These are phyloP conservation scores for Setipinna tenuifilis DNA, from an alignment of 2,797 vertebrate species.

Conservation along the genomic window DNA sequence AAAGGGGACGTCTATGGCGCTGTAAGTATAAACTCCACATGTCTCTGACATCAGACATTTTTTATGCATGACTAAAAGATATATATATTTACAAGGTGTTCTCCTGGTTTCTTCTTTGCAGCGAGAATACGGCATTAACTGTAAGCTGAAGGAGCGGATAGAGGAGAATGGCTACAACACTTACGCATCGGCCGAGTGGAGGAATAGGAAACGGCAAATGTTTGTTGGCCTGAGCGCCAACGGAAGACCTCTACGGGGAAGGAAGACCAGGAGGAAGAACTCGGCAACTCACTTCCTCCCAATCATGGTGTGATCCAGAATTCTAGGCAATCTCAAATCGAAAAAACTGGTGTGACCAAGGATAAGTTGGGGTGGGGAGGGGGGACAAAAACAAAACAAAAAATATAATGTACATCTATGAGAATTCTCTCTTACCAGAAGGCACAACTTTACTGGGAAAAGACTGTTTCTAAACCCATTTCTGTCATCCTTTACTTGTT, in stretches of 20 bases:
- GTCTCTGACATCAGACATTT: neutral
- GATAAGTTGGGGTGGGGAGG: neutral
- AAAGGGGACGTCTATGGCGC: conserved; percentile 94
- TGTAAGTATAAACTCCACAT: conserved; percentile 76
- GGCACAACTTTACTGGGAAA: conserved; percentile 39
- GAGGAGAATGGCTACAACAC: conserved; percentile 98
- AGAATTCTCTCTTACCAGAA: neutral
- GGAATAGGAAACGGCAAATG: conserved; percentile 92
- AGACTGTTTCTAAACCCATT: neutral
- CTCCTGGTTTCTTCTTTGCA: conserved; percentile 58
- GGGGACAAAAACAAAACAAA: neutral
- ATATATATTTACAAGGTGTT: neutral
- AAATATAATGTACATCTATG: conserved; percentile 1
- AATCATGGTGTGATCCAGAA: conserved; percentile 82
- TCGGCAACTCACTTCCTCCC: conserved; percentile 93
- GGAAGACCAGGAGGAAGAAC: conserved; percentile 92
- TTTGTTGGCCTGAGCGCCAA: conserved; percentile 93
- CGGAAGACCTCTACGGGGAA: conserved; percentile 87
- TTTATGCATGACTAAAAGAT: neutral
- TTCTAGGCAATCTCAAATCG: conserved; percentile 21
- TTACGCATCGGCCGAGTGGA: conserved; percentile 91
- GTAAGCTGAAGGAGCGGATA: conserved; percentile 93
- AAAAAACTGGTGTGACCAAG: neutral
- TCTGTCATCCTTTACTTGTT: conserved; percentile 53
- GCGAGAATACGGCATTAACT: conserved; percentile 91